Conservation (phyloP, 2,113 vertebrate species). For the Chaenogobius annularis region DNA sequence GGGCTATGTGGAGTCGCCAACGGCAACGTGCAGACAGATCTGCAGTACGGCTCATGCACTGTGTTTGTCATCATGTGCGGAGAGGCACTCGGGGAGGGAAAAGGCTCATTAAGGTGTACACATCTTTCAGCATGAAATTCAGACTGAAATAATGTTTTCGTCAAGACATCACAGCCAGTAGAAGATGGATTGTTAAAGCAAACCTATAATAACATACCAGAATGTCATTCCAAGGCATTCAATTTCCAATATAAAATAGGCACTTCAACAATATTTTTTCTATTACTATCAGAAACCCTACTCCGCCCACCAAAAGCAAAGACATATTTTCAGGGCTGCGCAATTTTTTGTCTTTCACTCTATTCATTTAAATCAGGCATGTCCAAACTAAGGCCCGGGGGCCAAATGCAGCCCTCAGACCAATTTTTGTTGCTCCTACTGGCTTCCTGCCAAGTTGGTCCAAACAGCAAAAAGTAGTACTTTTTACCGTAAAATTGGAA, state of each 20-base stretch:
- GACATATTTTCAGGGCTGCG: not conserved
- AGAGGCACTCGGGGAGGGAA: not conserved
- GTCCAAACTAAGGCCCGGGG: no score
- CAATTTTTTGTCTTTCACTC: not conserved
- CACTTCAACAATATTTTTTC: not conserved
- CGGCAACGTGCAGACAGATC: slow-evolving; percentile 32
- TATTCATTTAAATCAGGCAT: no score
- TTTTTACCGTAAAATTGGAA: no score
- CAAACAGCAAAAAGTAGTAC: no score
- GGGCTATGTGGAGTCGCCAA: slow-evolving; percentile 18
- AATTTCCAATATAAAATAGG: not conserved
- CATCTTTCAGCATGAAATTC: not conserved
- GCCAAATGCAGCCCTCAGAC: no score
- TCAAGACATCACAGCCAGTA: not conserved
- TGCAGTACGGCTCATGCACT: slow-evolving; percentile 1
- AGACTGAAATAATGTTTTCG: not conserved
- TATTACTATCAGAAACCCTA: not conserved
- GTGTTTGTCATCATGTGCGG: slow-evolving; percentile 3
- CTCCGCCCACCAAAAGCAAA: not conserved
- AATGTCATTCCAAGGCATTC: not conserved
- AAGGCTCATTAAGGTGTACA: slow-evolving; percentile 1
- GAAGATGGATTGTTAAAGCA: not conserved
- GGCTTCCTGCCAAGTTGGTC: no score
- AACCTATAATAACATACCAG: not conserved
- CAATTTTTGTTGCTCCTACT: no score